Base-by-base conservation (phyloP, 2,888 invertebrate genomes). In the Drosophila aldrichi region DNA sequence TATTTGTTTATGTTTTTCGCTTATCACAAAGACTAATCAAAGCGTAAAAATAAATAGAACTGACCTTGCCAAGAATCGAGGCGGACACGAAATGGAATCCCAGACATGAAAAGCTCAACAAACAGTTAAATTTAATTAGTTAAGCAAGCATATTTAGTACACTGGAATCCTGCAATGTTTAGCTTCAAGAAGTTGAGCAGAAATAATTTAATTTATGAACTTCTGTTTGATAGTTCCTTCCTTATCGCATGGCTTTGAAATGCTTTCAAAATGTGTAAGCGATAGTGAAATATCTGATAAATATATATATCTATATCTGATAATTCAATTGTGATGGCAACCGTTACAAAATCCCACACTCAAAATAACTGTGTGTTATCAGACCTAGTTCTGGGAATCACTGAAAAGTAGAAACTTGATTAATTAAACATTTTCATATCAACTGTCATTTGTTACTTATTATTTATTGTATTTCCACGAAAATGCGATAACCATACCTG, bases 11-110 rank as follows among this genome's bases (percentile, higher is more conserved):
- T 6, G 5, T 34, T 38, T n/a, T 52, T 38, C 38, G 36, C 52
- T 52, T 38, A 52, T 52, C 52, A 12, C 3, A 12, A n/a, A 43
- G 20, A 18, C 14, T 6, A 51, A 40, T 16, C 16, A 29, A 22
- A 52, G 36, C 54, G 40, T 18, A 54, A 20, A 46, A 44, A 46
- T 6, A 44, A 22, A 16, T 22, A 22, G 29, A 61, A 73, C 66
- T 77, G 44, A 79, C 68, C 79, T 58, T 6, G 60, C 0, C 68
- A 63, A 68, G 22, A 34, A 16, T 3, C 20, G 44, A 22, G 34
- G 32, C 34, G 49, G 49, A 7, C 32, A 49, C 18, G 14, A 14
- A 0, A 18, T 18, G 6, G 9, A n/a, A 49, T 32, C 12, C 7
- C 20, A 34, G 14, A 34, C 6, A 48, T 32, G 12, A 48, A 18